Base-by-base conservation (phyloP, 2,888 invertebrate species). In the Ennomos erosarius region DNA sequence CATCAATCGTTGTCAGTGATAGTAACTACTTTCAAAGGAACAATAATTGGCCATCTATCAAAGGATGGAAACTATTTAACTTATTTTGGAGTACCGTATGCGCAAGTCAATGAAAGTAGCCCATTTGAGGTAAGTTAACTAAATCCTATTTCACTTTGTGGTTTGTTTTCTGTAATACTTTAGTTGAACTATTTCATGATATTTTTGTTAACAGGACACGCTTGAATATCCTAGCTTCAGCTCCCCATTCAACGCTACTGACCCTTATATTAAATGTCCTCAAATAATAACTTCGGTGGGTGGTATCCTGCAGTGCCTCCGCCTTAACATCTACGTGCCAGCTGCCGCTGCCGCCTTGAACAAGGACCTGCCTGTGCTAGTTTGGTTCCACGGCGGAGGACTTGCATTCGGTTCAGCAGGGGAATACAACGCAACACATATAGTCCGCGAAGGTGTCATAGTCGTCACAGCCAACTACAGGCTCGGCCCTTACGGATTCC, bases 321-420 rank as follows among this genome's bases (percentile, higher is more conserved):
- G 67, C 6, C 67, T 80, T 1, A 79, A 82, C 56, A 78, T 82
- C 6, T 79, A 72, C 57, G 76, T 78, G 9, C 82, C 82, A 13
- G 69, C 76, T 8, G 62, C 53, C 5, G 71, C 73, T 8, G 72
- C 73, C 8, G 70, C 57, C 1, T 33, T 47, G 8, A 63, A 26
- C 26, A 26, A 36, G 10, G 65, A 52, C 10, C 57, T 83, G 0
- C 84, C 90, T 12, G 78, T 89, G 2, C 65, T 87, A 1, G 82
- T 89, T 1, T 89, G 85, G 84, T 84, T 89, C 57, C 72, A 86
- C 26, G 88, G 90, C 12, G 90, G 89, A 8, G 82, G 80, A 0
- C 86, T 87, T 13, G 50, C 68, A 0, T 62, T 71, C 0, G 88
- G 89, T 0, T 80, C 74, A 9, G 81, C 77, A 4, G 77, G 76